phyloP scores from a whole-genome alignment of 1,140 invertebrate species.

The Maniola jurtina region DNA sequence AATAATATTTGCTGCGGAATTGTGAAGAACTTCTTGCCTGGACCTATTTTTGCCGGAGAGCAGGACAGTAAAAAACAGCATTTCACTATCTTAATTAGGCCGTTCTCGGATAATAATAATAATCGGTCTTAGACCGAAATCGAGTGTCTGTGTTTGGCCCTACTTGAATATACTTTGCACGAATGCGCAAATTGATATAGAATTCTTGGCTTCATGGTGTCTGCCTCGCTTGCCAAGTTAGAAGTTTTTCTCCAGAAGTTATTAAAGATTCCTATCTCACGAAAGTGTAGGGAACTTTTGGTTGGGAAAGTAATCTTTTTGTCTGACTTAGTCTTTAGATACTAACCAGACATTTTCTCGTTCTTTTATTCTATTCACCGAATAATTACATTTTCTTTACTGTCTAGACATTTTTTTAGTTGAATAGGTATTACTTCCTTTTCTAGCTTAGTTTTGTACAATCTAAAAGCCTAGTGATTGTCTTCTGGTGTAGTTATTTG shows the following conservation, averaged over 20 bases:
- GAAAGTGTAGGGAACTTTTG: too few species aligned
- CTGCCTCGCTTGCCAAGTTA: slow-evolving; percentile 44
- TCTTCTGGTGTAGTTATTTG: too few species aligned
- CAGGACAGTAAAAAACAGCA: too few species aligned
- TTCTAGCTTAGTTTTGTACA: too few species aligned
- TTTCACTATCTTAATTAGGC: too few species aligned
- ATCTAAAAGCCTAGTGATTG: too few species aligned
- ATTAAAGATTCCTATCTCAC: slow-evolving; percentile 14
- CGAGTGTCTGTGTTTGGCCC: too few species aligned
- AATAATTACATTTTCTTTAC: neutral
- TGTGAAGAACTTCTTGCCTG: too few species aligned
- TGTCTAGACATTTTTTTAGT: neutral
- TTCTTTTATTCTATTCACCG: neutral
- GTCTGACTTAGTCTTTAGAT: neutral
- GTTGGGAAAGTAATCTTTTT: neutral
- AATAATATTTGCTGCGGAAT: too few species aligned
- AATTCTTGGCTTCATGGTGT: slow-evolving; percentile 64
- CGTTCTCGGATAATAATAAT: too few species aligned
- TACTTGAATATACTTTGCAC: slow-evolving; percentile 73
- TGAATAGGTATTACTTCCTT: neutral
- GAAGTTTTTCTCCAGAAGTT: slow-evolving; percentile 25
- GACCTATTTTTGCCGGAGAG: too few species aligned
- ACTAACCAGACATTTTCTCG: neutral
- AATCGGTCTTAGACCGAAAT: too few species aligned
- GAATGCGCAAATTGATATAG: slow-evolving; percentile 74